Conservation (phyloP, 2,797 vertebrate species). For the Spea hammondii region DNA sequence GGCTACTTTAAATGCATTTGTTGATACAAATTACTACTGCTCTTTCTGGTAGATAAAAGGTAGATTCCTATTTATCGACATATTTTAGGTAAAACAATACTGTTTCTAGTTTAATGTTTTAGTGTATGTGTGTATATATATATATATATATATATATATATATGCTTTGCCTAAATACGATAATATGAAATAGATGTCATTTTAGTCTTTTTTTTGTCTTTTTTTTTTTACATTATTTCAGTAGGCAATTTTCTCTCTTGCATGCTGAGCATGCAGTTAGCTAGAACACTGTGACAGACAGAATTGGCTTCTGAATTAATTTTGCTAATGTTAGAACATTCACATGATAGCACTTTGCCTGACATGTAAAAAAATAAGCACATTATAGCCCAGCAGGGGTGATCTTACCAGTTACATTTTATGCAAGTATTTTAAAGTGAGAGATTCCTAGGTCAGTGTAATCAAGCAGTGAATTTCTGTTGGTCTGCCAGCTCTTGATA, state of each 20-base stretch:
- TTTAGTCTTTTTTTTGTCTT: conserved; percentile 46
- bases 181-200: conserved; percentile 55
- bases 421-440: conserved; percentile 61
- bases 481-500: conserved; percentile 55
- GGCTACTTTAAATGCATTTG: too few species aligned
- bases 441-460: conserved; percentile 66
- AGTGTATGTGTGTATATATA: background rate
- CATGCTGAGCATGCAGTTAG: conserved; percentile 67
- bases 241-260: conserved; percentile 58
- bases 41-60: background rate
- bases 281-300: conserved; percentile 62
- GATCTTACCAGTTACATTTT: conserved; percentile 64
- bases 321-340: conserved; percentile 68
- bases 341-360: conserved; percentile 60
- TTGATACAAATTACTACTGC: too few species aligned
- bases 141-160: conserved; percentile 5
- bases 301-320: conserved; percentile 66
- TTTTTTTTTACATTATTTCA: conserved; percentile 48
- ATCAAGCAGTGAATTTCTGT: conserved; percentile 59
- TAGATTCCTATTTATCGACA: background rate
- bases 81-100: conserved; percentile 11
- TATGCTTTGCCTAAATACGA: conserved; percentile 44
- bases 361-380: conserved; percentile 64
- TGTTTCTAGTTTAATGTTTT: conserved; percentile 33
- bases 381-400: conserved; percentile 69